Conservation (phyloP, 2,888 invertebrate genomes). For the Tinea trinotella region DNA sequence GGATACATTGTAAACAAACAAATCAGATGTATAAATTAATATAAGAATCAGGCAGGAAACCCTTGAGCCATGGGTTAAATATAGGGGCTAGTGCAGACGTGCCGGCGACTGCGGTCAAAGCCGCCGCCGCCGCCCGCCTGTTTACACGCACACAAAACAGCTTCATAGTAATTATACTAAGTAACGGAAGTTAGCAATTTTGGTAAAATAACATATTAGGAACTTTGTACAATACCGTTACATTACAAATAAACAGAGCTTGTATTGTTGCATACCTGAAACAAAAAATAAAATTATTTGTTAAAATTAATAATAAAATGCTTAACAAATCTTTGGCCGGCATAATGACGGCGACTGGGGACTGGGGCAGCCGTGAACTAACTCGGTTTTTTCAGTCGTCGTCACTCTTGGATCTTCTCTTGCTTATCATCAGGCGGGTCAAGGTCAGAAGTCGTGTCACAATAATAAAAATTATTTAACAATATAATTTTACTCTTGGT, state of each 20-base stretch:
- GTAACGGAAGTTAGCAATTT: constrained; percentile 6
- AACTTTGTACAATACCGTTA: background rate
- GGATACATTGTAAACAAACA: constrained; percentile 16
- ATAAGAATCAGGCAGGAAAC: constrained; percentile 10
- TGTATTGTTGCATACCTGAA: background rate
- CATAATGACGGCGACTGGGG: too few relatives aligned
- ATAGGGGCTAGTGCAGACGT: background rate
- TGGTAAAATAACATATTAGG: constrained; percentile 3
- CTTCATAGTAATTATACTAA: background rate
- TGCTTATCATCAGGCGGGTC: too few relatives aligned
- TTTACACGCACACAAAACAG: background rate
- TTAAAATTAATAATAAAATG: too few relatives aligned
- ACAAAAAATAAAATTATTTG: constrained; percentile 10
- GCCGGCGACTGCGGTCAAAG: background rate
- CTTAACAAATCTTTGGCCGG: too few relatives aligned
- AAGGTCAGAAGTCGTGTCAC: too few relatives aligned
- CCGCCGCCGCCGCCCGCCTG: background rate
- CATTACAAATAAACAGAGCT: background rate
- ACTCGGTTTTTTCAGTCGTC: too few relatives aligned
- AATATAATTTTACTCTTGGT: too few relatives aligned
- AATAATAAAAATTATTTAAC: too few relatives aligned
- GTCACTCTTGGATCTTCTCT: too few relatives aligned
- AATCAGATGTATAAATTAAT: constrained; percentile 15
- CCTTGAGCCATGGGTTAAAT: constrained; percentile 14
- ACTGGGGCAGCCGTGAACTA: too few relatives aligned